phyloP scores from a whole-genome alignment of 2,797 vertebrate species.

The Siniperca undulata region DNA sequence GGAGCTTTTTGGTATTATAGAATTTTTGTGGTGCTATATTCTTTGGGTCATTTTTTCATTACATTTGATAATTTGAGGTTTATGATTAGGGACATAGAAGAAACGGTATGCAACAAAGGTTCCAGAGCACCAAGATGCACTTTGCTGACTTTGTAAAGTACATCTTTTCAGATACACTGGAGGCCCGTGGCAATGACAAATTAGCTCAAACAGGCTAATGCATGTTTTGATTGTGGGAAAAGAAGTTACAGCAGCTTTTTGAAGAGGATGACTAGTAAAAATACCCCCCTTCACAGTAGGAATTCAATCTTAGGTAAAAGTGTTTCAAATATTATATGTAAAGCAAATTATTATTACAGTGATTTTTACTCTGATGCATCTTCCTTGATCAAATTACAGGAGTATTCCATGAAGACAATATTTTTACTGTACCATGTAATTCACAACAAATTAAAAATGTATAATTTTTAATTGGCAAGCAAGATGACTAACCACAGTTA shows the following conservation, averaged over 20 bases:
- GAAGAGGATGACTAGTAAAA: neutral
- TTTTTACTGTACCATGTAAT: conserved; percentile 26
- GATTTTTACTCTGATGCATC: conserved; percentile 2
- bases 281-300: neutral
- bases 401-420: conserved; percentile 25
- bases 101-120: neutral
- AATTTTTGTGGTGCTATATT: neutral
- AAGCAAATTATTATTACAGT: neutral
- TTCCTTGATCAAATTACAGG: conserved; percentile 23
- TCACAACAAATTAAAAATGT: conserved; percentile 47
- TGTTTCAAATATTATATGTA: neutral
- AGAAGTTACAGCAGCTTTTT: conserved; percentile 7
- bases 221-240: neutral
- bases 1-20: neutral
- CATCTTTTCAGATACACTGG: neutral
- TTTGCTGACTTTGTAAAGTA: conserved; percentile 16
- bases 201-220: neutral
- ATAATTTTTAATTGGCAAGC: conserved; percentile 45
- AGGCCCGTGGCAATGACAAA: neutral
- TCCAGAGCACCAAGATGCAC: neutral
- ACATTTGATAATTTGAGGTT: neutral
- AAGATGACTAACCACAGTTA: conserved; percentile 43
- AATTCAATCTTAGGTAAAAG: neutral
- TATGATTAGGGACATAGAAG: neutral
- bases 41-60: neutral